Conservation (phyloP, 2,888 invertebrate genomes). For the Morpho achilles region DNA sequence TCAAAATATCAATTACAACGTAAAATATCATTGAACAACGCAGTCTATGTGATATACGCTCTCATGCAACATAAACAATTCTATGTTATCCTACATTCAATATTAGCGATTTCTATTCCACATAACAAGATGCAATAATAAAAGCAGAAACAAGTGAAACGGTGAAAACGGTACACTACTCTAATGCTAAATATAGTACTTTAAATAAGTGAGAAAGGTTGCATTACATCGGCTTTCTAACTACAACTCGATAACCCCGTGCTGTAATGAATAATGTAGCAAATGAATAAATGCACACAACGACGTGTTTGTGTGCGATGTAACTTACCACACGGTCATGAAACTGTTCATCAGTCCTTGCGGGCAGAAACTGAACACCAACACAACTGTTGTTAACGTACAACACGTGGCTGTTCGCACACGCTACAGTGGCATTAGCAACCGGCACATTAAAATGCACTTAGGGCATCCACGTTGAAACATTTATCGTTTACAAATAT, state of each 20-base stretch:
- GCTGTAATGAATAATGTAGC: constrained; percentile 26
- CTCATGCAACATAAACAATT: no score
- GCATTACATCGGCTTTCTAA: constrained; percentile 6
- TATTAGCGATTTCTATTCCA: no score
- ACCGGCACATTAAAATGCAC: constrained; percentile 29
- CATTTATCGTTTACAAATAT: neutral
- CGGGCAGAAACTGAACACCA: constrained; percentile 88
- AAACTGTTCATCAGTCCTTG: constrained; percentile 94
- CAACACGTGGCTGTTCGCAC: constrained; percentile 28
- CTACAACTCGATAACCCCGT: constrained; percentile 21
- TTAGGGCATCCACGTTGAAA: neutral
- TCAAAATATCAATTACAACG: no score
- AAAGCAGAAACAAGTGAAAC: neutral
- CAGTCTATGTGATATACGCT: no score
- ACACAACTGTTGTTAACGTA: constrained; percentile 75
- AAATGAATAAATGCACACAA: constrained; percentile 29
- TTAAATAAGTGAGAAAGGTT: neutral
- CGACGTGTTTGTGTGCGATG: constrained; percentile 43
- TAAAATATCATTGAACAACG: no score
- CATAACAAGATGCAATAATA: neutral
- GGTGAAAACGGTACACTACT: constrained; percentile 1
- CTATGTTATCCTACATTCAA: no score
- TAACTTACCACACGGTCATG: constrained; percentile 92
- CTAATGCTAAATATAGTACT: constrained; percentile 1
- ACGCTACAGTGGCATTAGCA: constrained; percentile 54